Evolutionary conservation across 2,797 vertebrate genomes (phyloP).

Genomic region (Acanthopagrus latus): DNA sequence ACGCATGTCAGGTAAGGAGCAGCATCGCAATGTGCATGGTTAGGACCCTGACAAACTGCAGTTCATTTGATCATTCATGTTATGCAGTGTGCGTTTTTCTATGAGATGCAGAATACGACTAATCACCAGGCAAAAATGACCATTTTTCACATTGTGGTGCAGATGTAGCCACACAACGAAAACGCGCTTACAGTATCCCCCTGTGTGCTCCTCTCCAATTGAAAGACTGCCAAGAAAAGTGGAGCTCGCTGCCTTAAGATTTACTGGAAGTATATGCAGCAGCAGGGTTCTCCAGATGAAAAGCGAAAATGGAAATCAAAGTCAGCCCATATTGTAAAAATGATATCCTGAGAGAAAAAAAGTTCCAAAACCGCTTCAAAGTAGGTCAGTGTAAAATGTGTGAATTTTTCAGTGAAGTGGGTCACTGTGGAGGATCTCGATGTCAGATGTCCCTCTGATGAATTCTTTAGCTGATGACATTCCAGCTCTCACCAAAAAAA

Average conservation of each 20-base stretch:
- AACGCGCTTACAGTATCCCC: neutral
- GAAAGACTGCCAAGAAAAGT: neutral
- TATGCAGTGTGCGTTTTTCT: neutral
- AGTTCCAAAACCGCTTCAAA: slow-evolving; percentile 29
- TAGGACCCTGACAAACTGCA: slow-evolving; percentile 17
- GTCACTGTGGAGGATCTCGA: slow-evolving; percentile 20
- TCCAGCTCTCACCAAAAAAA: neutral
- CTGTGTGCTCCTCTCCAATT: neutral
- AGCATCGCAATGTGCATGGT: slow-evolving; percentile 16
- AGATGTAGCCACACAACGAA: neutral
- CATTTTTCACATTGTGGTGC: neutral
- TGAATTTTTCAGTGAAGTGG: slow-evolving; percentile 50
- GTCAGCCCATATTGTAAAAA: slow-evolving; percentile 31
- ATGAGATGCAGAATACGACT: neutral
- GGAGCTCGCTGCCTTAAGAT: slow-evolving; percentile 2
- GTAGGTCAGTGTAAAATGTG: slow-evolving; percentile 43
- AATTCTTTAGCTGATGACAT: slow-evolving; percentile 36
- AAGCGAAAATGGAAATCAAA: slow-evolving; percentile 37
- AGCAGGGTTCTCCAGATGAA: slow-evolving; percentile 28
- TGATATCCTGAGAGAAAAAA: slow-evolving; percentile 33
- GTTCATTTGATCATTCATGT: slow-evolving; percentile 23
- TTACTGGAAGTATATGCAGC: slow-evolving; percentile 8
- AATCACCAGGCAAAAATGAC: neutral
- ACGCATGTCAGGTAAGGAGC: slow-evolving; percentile 44
- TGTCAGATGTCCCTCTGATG: slow-evolving; percentile 21